These are phyloP conservation scores for Phaenicophaeus curvirostris DNA, from an alignment of 2,797 vertebrate genomes.

Conservation along the genomic window DNA sequence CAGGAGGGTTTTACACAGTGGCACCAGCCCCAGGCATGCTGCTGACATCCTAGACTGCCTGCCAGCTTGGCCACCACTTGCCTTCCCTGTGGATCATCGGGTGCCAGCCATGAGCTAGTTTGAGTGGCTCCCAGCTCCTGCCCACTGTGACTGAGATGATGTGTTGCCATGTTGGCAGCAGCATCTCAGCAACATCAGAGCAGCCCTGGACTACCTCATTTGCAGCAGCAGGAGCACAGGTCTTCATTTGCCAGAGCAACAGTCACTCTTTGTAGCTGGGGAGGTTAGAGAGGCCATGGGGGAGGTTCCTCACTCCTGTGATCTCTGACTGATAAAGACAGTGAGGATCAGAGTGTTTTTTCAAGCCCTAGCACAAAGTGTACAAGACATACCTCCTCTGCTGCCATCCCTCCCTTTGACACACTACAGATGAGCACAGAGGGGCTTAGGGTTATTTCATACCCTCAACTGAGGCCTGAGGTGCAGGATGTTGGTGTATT, in stretches of 20 bases:
- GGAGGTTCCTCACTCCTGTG: neutral
- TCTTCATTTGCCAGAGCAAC: neutral
- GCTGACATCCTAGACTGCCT: neutral
- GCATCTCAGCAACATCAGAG: accelerated
- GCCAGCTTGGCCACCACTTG: neutral
- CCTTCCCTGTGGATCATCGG: accelerated
- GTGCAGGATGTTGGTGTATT: neutral
- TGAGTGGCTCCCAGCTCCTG: neutral
- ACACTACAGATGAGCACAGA: neutral
- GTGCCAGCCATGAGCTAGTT: neutral
- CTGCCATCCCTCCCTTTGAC: neutral
- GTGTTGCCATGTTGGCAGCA: neutral
- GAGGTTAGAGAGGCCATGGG: neutral
- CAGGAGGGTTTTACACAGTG: neutral
- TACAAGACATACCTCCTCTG: neutral
- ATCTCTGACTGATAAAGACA: neutral
- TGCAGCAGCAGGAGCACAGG: neutral
- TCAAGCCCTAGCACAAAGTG: neutral
- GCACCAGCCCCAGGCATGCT: accelerated
- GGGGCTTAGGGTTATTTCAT: neutral
- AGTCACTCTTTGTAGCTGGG: neutral
- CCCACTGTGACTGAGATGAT: neutral
- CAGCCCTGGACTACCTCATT: neutral
- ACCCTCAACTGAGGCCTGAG: neutral
- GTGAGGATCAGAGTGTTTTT: neutral